These are phyloP conservation scores for Drosophila differens DNA, from an alignment of 2,888 invertebrate genomes.

Conservation along the genomic window DNA sequence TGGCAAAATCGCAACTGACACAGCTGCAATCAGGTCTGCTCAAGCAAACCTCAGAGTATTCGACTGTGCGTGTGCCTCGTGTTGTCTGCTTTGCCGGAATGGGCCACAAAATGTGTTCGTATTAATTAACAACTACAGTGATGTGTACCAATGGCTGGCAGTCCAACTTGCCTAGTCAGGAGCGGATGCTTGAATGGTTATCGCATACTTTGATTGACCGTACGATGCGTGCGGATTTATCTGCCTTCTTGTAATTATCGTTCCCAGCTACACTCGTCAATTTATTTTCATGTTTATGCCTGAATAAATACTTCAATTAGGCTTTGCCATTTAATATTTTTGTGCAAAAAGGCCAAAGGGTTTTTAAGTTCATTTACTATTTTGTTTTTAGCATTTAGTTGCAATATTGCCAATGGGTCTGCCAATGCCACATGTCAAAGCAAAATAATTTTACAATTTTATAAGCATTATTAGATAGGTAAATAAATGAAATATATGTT, in stretches of 20 bases:
- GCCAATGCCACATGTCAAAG: background rate
- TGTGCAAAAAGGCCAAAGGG: conserved; percentile 1
- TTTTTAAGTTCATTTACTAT: conserved; percentile 9
- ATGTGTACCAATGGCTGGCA: conserved; percentile 52
- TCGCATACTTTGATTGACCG: conserved; percentile 68
- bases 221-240: conserved; percentile 48
- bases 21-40: conserved; percentile 39
- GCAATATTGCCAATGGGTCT: background rate
- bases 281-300: conserved; percentile 53
- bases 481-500: background rate
- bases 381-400: conserved; percentile 1
- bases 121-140: conserved; percentile 80
- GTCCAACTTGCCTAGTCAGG: conserved; percentile 33
- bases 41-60: conserved; percentile 9
- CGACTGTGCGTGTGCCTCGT: conserved; percentile 50
- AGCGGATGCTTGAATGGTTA: conserved; percentile 55
- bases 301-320: conserved; percentile 61
- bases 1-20: conserved; percentile 50
- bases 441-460: background rate
- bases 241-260: conserved; percentile 19
- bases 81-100: conserved; percentile 19
- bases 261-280: conserved; percentile 21
- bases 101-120: conserved; percentile 42
- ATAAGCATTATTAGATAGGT: background rate
- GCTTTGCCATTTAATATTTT: conserved; percentile 22